Conservation (phyloP, 1,140 invertebrate genomes). For the Platyura marginata region DNA sequence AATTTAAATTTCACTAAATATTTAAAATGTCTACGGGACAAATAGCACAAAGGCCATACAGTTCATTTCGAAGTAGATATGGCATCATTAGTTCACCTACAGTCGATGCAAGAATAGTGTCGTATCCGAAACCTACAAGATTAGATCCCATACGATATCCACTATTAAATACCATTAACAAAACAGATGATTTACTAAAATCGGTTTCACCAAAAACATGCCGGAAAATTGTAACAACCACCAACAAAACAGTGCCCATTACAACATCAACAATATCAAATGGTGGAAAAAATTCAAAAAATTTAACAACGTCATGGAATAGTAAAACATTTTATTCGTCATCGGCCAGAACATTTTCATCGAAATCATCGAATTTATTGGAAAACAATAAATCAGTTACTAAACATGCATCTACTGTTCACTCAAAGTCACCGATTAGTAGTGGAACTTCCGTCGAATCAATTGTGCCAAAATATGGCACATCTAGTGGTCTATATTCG, state of each 20-base stretch:
- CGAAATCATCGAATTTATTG: background rate
- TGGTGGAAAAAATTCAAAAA: background rate
- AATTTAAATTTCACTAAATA: too few relatives aligned
- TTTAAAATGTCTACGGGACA: conserved; percentile 22
- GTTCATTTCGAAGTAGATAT: conserved; percentile 16
- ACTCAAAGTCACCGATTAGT: background rate
- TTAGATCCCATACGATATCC: background rate
- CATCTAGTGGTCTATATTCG: background rate
- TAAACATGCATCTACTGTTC: background rate
- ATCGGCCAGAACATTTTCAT: background rate
- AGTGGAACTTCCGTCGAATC: conserved; percentile 2
- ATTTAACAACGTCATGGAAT: background rate
- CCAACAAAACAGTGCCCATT: background rate
- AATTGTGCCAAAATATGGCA: conserved; percentile 3
- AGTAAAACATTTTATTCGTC: background rate
- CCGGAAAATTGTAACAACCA: background rate
- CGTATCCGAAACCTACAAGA: background rate
- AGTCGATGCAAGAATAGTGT: background rate
- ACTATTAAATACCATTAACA: background rate
- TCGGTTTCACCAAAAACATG: background rate
- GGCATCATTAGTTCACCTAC: conserved; percentile 1
- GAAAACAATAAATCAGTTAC: background rate
- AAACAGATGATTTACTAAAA: background rate
- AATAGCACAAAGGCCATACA: conserved; percentile 19
- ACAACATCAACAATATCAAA: background rate